phyloP scores from a whole-genome alignment of 2,113 vertebrate species.

The Pseudopodoces humilis region DNA sequence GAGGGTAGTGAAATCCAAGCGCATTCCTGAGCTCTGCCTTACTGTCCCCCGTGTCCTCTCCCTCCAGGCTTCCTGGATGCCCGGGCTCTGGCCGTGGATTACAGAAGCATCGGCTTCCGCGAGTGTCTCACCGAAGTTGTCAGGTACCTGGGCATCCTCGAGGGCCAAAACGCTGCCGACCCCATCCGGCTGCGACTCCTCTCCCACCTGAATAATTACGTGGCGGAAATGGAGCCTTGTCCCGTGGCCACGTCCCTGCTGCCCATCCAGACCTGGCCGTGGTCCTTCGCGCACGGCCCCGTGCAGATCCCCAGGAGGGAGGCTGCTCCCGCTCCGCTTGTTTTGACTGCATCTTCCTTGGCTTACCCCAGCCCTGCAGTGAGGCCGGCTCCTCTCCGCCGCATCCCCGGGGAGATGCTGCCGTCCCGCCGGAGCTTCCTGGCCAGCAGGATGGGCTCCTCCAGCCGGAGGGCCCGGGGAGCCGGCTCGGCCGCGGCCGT shows the following conservation, averaged over 20 bases:
- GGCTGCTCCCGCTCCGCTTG: slow-evolving; percentile 63
- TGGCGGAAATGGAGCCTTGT: slow-evolving; percentile 88
- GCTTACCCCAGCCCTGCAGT: slow-evolving; percentile 76
- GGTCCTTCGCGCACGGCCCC: slow-evolving; percentile 81
- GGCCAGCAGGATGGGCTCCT: slow-evolving; percentile 62
- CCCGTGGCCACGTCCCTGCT: slow-evolving; percentile 73
- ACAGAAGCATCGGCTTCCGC: slow-evolving; percentile 92
- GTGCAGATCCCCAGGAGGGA: slow-evolving; percentile 71
- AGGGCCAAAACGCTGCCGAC: slow-evolving; percentile 81
- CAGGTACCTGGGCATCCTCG: slow-evolving; percentile 87
- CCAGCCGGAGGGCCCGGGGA: slow-evolving; percentile 62
- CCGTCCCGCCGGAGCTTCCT: slow-evolving; percentile 46
- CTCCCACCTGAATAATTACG: slow-evolving; percentile 91
- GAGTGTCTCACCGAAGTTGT: slow-evolving; percentile 93
- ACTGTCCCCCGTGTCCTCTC: neutral
- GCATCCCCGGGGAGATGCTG: slow-evolving; percentile 57
- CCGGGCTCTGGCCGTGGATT: slow-evolving; percentile 88
- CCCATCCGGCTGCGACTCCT: slow-evolving; percentile 89
- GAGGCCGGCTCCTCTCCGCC: slow-evolving; percentile 71
- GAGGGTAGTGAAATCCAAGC: neutral
- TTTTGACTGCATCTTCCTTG: slow-evolving; percentile 73
- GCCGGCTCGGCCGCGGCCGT: slow-evolving; percentile 55
- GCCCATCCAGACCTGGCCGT: slow-evolving; percentile 85
- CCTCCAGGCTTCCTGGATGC: slow-evolving; percentile 89
- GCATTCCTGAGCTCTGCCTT: neutral